Percentiles rank a stretch among this genome's conserved stretches.
Evolutionary conservation across 2,113 vertebrate species (phyloP).

Genomic region (Percopsis transmontana): DNA sequence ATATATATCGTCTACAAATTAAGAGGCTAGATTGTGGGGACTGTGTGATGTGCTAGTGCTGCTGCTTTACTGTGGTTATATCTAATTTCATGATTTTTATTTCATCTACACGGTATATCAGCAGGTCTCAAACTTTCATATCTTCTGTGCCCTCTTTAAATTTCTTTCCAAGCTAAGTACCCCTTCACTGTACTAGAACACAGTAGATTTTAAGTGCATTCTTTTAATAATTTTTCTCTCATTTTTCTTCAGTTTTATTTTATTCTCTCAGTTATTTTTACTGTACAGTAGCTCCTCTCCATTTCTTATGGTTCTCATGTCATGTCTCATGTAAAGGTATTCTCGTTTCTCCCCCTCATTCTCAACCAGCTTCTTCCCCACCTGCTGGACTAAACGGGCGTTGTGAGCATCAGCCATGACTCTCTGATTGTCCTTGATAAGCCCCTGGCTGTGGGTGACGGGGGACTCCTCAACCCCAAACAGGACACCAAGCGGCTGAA

Average conservation of each 20-base stretch:
- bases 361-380: not conserved
- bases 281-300: not conserved
- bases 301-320: not conserved
- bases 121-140: too few species aligned
- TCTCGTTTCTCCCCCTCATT: not conserved
- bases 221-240: constrained; percentile 45
- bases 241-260: constrained; percentile 11
- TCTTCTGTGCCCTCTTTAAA: too few species aligned
- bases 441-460: constrained; percentile 54
- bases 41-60: too few species aligned
- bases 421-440: constrained; percentile 63
- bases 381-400: not conserved
- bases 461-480: constrained; percentile 51
- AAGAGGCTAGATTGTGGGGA: too few species aligned
- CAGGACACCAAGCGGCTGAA: constrained; percentile 53
- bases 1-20: too few species aligned
- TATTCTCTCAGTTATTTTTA: too few species aligned
- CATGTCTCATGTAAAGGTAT: not conserved
- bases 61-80: too few species aligned
- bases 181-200: too few species aligned
- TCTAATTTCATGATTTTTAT: too few species aligned
- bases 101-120: too few species aligned
- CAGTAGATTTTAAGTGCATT: constrained; percentile 21
- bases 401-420: constrained; percentile 37
- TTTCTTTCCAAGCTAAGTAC: too few species aligned